A percentile compares a stretch with the other conserved stretches of the same genome.
Conservation (phyloP, 2,888 invertebrate species). For the Rhopalosiphum nymphaeae region DNA sequence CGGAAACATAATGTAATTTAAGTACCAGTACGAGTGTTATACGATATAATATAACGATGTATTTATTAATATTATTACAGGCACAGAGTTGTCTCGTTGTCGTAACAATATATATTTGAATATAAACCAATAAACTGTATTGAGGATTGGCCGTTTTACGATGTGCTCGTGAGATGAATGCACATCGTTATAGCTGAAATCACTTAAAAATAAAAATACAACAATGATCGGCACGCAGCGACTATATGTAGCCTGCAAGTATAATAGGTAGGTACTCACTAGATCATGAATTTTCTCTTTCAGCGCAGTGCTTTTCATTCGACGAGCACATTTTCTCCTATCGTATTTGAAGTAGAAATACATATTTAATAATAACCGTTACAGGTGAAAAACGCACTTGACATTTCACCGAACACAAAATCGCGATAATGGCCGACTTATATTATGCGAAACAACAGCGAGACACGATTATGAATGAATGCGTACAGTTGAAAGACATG, state of each 20-base stretch:
- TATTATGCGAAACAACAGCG: background rate
- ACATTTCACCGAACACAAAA: background rate
- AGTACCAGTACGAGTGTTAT: background rate
- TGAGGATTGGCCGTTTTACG: background rate
- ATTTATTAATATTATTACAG: background rate
- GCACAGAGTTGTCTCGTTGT: background rate
- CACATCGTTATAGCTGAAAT: background rate
- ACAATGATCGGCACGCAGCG: background rate
- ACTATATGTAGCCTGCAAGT: background rate
- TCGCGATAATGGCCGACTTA: background rate
- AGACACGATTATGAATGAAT: slow-evolving; percentile 8
- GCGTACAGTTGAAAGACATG: background rate
- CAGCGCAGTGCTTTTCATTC: background rate
- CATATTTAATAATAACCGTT: slow-evolving; percentile 8
- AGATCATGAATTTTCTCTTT: background rate
- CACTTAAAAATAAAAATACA: background rate
- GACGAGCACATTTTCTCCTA: background rate
- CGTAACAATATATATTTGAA: background rate
- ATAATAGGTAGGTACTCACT: background rate
- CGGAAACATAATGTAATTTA: background rate
- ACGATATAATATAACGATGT: background rate
- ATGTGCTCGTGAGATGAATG: background rate
- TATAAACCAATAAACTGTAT: background rate
- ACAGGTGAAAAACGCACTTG: background rate
- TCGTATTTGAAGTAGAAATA: background rate